Evolutionary conservation across 2,113 vertebrate species (phyloP).

Genomic region (Psittacula cyanocephala): DNA sequence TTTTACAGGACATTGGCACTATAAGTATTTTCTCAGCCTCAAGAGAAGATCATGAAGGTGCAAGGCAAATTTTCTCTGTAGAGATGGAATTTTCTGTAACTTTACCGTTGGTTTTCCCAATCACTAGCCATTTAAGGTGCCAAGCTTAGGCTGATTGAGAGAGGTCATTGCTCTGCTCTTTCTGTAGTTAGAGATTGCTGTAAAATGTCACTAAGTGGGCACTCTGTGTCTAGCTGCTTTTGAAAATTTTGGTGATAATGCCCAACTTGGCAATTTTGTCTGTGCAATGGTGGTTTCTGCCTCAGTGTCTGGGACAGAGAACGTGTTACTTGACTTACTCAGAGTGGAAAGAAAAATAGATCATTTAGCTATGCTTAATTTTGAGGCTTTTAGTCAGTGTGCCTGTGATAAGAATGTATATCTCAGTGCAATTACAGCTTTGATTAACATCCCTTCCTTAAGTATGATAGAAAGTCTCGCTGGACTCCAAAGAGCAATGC

Average conservation of each 20-base stretch:
- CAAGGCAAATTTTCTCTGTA: background rate
- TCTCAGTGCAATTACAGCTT: background rate
- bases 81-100: background rate
- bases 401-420: background rate
- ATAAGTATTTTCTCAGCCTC: background rate
- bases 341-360: background rate
- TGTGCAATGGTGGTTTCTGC: background rate
- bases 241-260: background rate
- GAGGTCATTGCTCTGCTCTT: background rate
- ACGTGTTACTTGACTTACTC: background rate
- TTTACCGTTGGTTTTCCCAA: background rate
- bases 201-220: background rate
- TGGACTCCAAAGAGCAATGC: background rate
- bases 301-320: background rate
- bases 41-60: background rate
- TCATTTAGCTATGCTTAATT: background rate
- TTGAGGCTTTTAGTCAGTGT: background rate
- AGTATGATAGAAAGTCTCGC: background rate
- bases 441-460: background rate
- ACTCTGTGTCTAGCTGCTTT: background rate
- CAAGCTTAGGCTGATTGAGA: background rate
- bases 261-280: background rate
- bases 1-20: background rate
- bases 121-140: background rate
- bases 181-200: background rate